Evolutionary conservation across 2,797 vertebrate genomes (phyloP).

Genomic region (Mus minutoides): DNA sequence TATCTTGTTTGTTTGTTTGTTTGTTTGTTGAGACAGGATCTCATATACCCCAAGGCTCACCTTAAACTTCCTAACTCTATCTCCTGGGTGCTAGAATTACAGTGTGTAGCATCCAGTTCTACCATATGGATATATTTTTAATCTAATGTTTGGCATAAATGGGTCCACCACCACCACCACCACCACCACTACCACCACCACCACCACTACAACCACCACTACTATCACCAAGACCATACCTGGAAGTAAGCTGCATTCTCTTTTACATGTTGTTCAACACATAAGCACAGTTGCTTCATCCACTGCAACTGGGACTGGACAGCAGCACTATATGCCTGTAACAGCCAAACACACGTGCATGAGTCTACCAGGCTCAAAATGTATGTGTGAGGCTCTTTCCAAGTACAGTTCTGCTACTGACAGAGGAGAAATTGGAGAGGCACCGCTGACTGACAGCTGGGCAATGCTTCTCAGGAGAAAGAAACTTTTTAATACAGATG

Average conservation of each 20-base stretch:
- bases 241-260: constrained; percentile 97
- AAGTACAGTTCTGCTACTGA: neutral
- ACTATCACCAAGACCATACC: constrained; percentile 85
- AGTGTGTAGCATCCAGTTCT: neutral
- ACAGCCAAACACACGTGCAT: neutral
- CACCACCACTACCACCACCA: neutral
- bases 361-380: neutral
- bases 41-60: neutral
- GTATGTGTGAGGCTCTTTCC: neutral
- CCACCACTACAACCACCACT: neutral
- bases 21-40: neutral
- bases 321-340: constrained; percentile 96
- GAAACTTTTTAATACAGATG: constrained; percentile 3
- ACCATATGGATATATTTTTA: neutral
- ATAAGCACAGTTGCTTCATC: constrained; percentile 96
- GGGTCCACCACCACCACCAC: neutral
- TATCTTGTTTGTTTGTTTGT: neutral
- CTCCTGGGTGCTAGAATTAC: neutral
- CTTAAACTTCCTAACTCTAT: neutral
- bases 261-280: constrained; percentile 97
- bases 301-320: constrained; percentile 98
- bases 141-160: neutral
- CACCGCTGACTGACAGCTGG: neutral
- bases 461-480: constrained; percentile 17
- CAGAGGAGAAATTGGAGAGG: constrained; percentile 8